phyloP scores from a whole-genome alignment of 2,113 vertebrate genomes.

The Synchiropus splendidus region DNA sequence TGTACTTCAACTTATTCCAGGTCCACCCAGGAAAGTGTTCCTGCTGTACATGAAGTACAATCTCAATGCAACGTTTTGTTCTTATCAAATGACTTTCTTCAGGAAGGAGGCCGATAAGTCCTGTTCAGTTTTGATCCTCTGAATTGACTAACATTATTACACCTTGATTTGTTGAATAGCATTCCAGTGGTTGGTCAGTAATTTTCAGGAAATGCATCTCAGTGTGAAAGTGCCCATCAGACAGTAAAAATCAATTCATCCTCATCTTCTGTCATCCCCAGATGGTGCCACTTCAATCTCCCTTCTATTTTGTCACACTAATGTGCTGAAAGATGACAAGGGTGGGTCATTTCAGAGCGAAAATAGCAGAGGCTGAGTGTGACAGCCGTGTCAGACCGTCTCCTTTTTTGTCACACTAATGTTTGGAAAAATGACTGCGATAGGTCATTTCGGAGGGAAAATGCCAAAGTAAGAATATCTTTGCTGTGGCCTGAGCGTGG shows the following conservation, averaged over 20 bases:
- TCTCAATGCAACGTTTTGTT: too few species aligned
- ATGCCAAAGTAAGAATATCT: constrained; percentile 34
- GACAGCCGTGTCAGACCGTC: constrained; percentile 39
- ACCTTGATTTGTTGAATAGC: too few species aligned
- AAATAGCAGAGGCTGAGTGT: constrained; percentile 41
- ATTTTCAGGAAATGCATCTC: too few species aligned
- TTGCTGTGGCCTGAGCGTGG: constrained; percentile 10
- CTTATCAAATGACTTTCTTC: too few species aligned
- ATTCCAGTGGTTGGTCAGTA: too few species aligned
- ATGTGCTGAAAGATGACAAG: constrained; percentile 54
- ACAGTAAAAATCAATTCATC: constrained; percentile 48
- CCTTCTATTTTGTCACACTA: constrained; percentile 51
- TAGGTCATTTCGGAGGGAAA: constrained; percentile 31
- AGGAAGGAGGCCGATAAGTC: too few species aligned
- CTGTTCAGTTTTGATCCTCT: too few species aligned
- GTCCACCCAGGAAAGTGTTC: too few species aligned
- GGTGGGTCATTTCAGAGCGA: constrained; percentile 44
- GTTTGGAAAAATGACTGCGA: constrained; percentile 31
- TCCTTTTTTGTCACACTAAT: constrained; percentile 40
- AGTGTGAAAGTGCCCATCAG: constrained; percentile 29
- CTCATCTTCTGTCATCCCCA: constrained; percentile 41
- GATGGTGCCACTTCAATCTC: constrained; percentile 57
- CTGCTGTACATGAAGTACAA: too few species aligned
- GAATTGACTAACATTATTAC: too few species aligned
- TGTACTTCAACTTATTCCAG: too few species aligned